Evolutionary conservation across 2,113 vertebrate species (phyloP), one percentile per base, ranked within the genome.

Genomic region (Dascyllus trimaculatus): DNA sequence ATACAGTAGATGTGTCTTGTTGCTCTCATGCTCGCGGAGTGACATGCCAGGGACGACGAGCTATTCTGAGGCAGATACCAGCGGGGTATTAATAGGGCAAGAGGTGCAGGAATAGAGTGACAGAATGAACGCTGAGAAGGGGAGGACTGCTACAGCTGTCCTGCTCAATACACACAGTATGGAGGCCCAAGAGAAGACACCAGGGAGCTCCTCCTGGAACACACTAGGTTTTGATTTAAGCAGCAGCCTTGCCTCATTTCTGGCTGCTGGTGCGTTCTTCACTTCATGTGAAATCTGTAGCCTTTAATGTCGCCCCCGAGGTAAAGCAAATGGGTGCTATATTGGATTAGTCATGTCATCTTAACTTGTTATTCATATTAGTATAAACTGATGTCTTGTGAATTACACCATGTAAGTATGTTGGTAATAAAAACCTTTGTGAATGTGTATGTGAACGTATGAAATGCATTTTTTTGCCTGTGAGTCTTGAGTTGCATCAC

Each of bases 11-110:
- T 60, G 71, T 59, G 40, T 59, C 51, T 66, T 69, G 62, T 76
- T 73, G 49, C 64, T 56, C 32, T 72, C 59, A 62, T 15, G 71
- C 74, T 58, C 58, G 71, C 85, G 89, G 75, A 94, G 93, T 94
- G 93, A 91, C 93, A 92, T 93, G 89, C 87, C 81, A 71, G 68
- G 82, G 69, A 91, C 95, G 94, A 94, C 90, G 93, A 95, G 94
- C 93, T 97, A 96, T 98, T 98, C 95, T 93, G 88, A 95, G 95
- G 93, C 93, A 94, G 94, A 97, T 97, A 96, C 94, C 96, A 95
- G 87, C 75, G 78, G 90, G 93, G 92, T 99, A 99, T 97, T 97
- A 96, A 98, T 99, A 99, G 96, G 91, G 74, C 88, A 84, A 86
- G 90, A 92, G 94, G 89, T 81, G 93, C 90, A 95, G 92, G 91